Evolutionary conservation across 2,888 invertebrate species (phyloP), one percentile per base, ranked within the genome.

Genomic region (Coenonympha glycerion): DNA sequence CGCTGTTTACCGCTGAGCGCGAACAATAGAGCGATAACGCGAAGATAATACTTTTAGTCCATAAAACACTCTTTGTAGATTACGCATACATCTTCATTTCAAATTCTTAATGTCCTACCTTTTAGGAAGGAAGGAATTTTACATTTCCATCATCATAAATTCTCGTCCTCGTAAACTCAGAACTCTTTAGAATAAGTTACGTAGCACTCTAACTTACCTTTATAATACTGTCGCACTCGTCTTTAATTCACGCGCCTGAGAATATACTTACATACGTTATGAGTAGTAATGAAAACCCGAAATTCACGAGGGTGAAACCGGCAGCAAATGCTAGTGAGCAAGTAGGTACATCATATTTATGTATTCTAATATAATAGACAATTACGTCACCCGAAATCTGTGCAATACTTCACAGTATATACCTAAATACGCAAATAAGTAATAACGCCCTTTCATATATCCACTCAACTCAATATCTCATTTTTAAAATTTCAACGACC

Each of bases 1-100:
- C 24, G 40, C 13, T 28, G 40, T 31, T 46, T 37, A 36, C 36
- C 46, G 30, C 40, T 30, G 30, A 46, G 34, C 30, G 37, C 21
- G 19, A 41, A 46, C 49, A 49, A 49, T 49, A 30, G 40, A 33
- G 31, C 46, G 53, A 46, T 26, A 53, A 26, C 15, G 42, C 24
- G 41, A 36, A 46, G 49, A 53, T 41, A 49, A 53, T 53, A 53
- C 49, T 53, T 46, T 49, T 49, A 53, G n/a, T n/a, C n/a, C n/a
- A n/a, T n/a, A n/a, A n/a, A 11, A 8, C 11, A 30, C 1, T 4
- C 5, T 8, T 6, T 8, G 24, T 24, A 6, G 24, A n/a, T 24
- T 24, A 24, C 3, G 21, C 21, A 5, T 6, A 9, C 9, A 26
- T 9, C 24, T 26, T 26, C 24, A 26, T 26, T 8, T 26, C 1